These are phyloP conservation scores for Probaryconus sp. DNA, from an alignment of 1,140 invertebrate genomes.

Conservation along the genomic window DNA sequence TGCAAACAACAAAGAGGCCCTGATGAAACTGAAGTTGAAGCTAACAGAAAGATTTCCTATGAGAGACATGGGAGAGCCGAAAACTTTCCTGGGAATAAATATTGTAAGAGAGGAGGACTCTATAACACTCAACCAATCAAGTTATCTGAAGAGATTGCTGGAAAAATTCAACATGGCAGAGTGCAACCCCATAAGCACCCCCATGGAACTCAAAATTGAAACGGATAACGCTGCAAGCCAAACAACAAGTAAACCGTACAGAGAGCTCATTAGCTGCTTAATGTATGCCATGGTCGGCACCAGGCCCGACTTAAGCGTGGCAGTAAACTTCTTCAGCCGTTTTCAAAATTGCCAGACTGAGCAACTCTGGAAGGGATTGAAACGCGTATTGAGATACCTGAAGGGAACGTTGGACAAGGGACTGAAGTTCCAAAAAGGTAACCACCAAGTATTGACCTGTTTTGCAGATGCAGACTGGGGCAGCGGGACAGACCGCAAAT, in stretches of 20 bases:
- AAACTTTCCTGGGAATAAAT: conserved; percentile 19
- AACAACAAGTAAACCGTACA: conserved; percentile 1
- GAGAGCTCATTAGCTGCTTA: conserved; percentile 60
- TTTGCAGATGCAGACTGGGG: conserved; percentile 61
- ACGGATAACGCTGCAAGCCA: neutral
- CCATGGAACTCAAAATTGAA: conserved; percentile 4
- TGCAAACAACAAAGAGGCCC: conserved; percentile 6
- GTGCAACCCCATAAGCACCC: neutral
- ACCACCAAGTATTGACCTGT: conserved; percentile 13
- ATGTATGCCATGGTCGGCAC: conserved; percentile 57
- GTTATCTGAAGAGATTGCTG: conserved; percentile 3
- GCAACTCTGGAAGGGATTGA: conserved; percentile 23
- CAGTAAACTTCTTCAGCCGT: conserved; percentile 38
- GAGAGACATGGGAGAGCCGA: conserved; percentile 7
- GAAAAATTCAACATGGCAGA: neutral
- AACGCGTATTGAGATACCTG: conserved; percentile 46
- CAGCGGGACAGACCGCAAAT: conserved; percentile 22
- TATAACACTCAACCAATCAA: no score
- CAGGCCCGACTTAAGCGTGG: conserved; percentile 59
- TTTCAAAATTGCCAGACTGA: conserved; percentile 56
- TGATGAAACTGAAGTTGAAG: neutral
- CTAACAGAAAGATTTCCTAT: conserved; percentile 9
- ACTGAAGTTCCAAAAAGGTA: neutral
- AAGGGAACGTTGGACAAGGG: conserved; percentile 17
- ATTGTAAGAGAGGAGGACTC: neutral